Base-by-base conservation (phyloP, 2,888 invertebrate species). In the Odontocolon sp. region DNA sequence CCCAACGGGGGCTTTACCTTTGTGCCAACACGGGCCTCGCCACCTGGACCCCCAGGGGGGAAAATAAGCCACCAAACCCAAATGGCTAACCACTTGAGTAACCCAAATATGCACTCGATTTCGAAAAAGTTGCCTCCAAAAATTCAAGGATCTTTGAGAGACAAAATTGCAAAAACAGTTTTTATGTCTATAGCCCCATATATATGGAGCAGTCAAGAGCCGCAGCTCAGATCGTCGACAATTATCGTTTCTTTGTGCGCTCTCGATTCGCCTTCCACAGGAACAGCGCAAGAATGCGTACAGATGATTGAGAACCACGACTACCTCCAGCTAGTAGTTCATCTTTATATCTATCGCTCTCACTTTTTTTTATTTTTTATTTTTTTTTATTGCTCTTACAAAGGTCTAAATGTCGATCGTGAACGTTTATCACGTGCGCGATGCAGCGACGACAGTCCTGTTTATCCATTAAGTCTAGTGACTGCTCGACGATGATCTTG, bases 191-290 rank as follows among this genome's bases (percentile, higher is more conserved):
- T n/a, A n/a, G n/a, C n/a, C n/a, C n/a, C n/a, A n/a, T n/a, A n/a
- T n/a, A n/a, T n/a, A n/a, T n/a, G n/a, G n/a, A n/a, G n/a, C n/a
- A n/a, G n/a, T n/a, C 70, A 59, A 59, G 66, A 71, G 47, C 47
- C 40, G 63, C 57, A 56, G 63, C 63, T 69, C 78, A 77, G 79
- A 82, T 84, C 80, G 82, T 64, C 78, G 61, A 69, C 78, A 77
- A 84, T 84, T 78, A 79, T 75, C 47, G 47, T 63, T 45, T 47
- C 5, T 69, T 18, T 38, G 64, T 23, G 33, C 21, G 16, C 4
- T 56, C 54, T 31, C 56, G 36, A 8, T 63, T 31, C 40, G 71
- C 31, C 2, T 57, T n/a, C n/a, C n/a, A n/a, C n/a, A 14, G 42
- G 33, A 52, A 14, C 33, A 59, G 33, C 26, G 18, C 14, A 21